phyloP scores from a whole-genome alignment of 2,113 vertebrate genomes.

The Dromaius novaehollandiae region DNA sequence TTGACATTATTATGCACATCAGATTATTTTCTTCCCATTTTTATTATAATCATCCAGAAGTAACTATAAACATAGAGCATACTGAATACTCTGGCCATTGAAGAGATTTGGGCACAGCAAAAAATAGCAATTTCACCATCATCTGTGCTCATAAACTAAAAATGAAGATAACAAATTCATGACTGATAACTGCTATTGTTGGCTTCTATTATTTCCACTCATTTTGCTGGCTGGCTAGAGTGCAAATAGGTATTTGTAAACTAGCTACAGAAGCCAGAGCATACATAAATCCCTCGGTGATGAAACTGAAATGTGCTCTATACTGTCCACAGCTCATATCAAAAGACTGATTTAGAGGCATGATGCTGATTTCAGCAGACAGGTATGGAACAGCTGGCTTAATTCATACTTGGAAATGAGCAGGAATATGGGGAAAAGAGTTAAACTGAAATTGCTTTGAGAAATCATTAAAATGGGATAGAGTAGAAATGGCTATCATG shows the following conservation, averaged over 20 bases:
- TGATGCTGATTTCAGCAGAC: background rate
- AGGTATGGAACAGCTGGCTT: background rate
- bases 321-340: background rate
- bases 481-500: background rate
- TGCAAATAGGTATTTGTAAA: background rate
- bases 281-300: background rate
- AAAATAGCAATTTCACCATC: background rate
- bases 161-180: background rate
- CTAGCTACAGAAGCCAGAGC: background rate
- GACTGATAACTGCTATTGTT: background rate
- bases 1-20: background rate
- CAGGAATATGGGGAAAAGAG: background rate
- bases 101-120: background rate
- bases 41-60: slow-evolving; percentile 9
- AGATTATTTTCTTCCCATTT: background rate
- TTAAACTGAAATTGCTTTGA: background rate
- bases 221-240: background rate
- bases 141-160: background rate
- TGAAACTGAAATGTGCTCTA: background rate
- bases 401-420: background rate
- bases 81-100: background rate
- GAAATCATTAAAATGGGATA: background rate
- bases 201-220: background rate
- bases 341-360: background rate
- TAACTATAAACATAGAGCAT: background rate